These are phyloP conservation scores for Eremophila alpestris DNA, from an alignment of 2,797 vertebrate species.

Conservation along the genomic window DNA sequence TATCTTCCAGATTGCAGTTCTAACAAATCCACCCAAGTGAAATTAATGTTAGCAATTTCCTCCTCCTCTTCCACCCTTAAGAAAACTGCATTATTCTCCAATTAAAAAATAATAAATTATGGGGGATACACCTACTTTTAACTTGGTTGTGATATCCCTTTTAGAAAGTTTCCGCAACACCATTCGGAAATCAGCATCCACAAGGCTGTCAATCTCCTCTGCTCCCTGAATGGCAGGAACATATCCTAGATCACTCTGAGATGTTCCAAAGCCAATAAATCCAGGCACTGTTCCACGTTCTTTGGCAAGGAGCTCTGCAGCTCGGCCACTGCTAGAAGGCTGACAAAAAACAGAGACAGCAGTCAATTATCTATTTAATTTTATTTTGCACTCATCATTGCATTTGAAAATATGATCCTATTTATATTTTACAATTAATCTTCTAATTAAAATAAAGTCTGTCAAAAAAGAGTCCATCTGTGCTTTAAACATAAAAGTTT, in stretches of 20 bases:
- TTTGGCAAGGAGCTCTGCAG: slow-evolving; percentile 91
- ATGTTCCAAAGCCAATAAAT: slow-evolving; percentile 91
- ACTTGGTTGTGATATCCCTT: slow-evolving; percentile 90
- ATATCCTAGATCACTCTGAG: slow-evolving; percentile 87
- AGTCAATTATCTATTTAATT: neutral
- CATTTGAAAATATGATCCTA: neutral
- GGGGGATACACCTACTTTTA: slow-evolving; percentile 82
- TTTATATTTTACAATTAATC: neutral
- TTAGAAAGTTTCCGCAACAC: slow-evolving; percentile 95
- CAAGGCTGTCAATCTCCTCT: slow-evolving; percentile 93
- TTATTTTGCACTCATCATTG: neutral
- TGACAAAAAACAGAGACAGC: slow-evolving; percentile 47
- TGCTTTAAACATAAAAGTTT: neutral
- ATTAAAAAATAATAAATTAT: rapidly evolving
- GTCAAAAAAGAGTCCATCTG: neutral
- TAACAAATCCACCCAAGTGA: neutral
- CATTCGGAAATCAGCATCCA: slow-evolving; percentile 95
- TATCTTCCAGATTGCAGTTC: neutral
- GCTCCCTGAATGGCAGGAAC: slow-evolving; percentile 94
- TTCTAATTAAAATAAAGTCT: neutral
- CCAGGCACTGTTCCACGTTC: slow-evolving; percentile 92
- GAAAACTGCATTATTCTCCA: neutral
- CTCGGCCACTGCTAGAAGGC: slow-evolving; percentile 95
- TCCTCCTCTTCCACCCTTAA: neutral
- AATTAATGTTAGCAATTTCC: neutral